Evolutionary conservation across 1,140 invertebrate species (phyloP).

Genomic region (Pectinophora gossypiella): DNA sequence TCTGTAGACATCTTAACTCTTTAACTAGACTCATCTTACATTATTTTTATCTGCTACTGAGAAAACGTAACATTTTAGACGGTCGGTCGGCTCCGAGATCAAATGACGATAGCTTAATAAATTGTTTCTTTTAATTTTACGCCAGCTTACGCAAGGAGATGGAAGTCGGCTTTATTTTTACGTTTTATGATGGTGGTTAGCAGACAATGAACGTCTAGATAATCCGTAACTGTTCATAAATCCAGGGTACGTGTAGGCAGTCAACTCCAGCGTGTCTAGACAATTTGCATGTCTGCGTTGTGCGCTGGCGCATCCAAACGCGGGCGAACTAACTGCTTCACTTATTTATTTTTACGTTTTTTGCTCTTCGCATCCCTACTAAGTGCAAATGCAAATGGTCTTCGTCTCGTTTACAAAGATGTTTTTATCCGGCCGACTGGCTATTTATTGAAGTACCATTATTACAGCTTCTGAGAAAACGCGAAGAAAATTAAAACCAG

Average conservation of each 20-base stretch:
- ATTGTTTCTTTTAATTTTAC: not conserved
- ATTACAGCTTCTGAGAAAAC: conserved; percentile 24
- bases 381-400: conserved; percentile 62
- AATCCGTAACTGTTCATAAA: not conserved
- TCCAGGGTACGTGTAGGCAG: not conserved
- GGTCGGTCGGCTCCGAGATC: not conserved
- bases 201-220: not conserved
- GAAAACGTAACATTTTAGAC: not conserved
- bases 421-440: conserved; percentile 52
- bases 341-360: conserved; percentile 50
- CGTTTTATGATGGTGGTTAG: not conserved
- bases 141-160: not conserved
- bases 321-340: conserved; percentile 34
- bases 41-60: conserved; percentile 2
- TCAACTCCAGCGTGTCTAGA: not conserved
- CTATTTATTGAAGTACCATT: conserved; percentile 42
- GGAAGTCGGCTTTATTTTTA: not conserved
- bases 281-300: not conserved
- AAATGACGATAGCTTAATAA: not conserved
- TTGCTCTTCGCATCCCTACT: conserved; percentile 40
- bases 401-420: conserved; percentile 56
- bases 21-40: conserved; percentile 22
- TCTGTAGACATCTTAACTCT: conserved; percentile 45
- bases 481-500: not conserved
- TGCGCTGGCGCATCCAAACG: conserved; percentile 20